phyloP scores from a whole-genome alignment of 2,888 invertebrate species.

The Antheraea yamamai region DNA sequence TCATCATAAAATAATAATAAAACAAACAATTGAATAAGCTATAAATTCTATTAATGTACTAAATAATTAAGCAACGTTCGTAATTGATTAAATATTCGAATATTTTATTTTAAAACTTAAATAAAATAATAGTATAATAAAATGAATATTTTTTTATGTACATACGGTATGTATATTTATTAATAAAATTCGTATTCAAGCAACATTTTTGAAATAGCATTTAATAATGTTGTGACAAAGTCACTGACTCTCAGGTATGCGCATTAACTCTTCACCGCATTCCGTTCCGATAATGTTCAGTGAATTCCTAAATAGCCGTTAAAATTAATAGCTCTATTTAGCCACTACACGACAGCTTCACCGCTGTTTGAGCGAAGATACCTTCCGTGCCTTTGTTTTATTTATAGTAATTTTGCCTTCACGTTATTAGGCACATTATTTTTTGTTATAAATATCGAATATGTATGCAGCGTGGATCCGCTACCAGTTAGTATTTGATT shows the following conservation, averaged over 20 bases:
- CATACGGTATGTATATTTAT: neutral
- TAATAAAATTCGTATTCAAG: slow-evolving; percentile 20
- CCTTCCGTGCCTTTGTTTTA: slow-evolving; percentile 20
- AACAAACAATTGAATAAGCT: too few relatives aligned
- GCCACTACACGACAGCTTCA: slow-evolving; percentile 24
- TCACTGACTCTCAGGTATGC: slow-evolving; percentile 47
- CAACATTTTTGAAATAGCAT: slow-evolving; percentile 22
- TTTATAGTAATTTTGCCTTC: slow-evolving; percentile 8
- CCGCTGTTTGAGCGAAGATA: slow-evolving; percentile 24
- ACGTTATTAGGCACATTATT: neutral
- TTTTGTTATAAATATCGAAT: slow-evolving; percentile 2
- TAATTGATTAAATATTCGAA: too few relatives aligned
- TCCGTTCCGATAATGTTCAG: slow-evolving; percentile 46
- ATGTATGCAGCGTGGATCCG: neutral
- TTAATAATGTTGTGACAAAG: slow-evolving; percentile 34
- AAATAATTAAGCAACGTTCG: too few relatives aligned
- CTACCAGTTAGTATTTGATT: too few relatives aligned
- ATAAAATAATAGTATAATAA: too few relatives aligned
- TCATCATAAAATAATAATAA: too few relatives aligned
- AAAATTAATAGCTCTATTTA: slow-evolving; percentile 60
- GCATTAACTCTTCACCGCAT: slow-evolving; percentile 38
- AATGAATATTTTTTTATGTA: too few relatives aligned
- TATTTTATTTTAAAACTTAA: too few relatives aligned
- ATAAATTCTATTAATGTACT: too few relatives aligned
- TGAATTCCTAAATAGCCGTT: slow-evolving; percentile 58